phyloP scores from a whole-genome alignment of 2,797 vertebrate species.

The Astyanax mexicanus region DNA sequence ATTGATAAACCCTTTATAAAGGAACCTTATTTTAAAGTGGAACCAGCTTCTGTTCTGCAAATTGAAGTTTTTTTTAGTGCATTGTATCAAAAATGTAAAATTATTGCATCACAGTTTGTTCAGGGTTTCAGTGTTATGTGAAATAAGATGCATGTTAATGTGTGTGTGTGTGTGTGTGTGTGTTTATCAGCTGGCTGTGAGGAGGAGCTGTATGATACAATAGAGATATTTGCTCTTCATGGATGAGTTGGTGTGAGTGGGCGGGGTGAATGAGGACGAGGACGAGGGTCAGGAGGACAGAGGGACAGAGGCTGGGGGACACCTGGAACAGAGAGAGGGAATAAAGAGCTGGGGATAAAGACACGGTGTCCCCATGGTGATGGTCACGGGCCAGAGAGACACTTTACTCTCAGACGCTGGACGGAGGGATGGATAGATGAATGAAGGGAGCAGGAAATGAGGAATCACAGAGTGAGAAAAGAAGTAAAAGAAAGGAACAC shows the following conservation, averaged over 20 bases:
- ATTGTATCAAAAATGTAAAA: too few relatives aligned
- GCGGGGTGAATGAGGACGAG: conserved; percentile 7
- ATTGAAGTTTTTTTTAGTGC: too few relatives aligned
- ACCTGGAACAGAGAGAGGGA: background rate
- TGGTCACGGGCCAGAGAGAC: conserved; percentile 18
- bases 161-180: background rate
- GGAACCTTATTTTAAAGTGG: too few relatives aligned
- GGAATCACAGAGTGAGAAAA: background rate
- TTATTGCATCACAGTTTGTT: too few relatives aligned
- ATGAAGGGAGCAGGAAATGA: background rate
- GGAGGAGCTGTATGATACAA: background rate
- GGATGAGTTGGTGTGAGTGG: conserved; percentile 10
- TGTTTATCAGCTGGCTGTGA: background rate
- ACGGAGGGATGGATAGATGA: background rate
- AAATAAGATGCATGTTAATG: too few relatives aligned
- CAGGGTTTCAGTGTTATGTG: too few relatives aligned
- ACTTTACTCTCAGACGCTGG: background rate
- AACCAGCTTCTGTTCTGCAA: too few relatives aligned
- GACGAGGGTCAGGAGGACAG: background rate
- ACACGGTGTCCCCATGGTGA: conserved; percentile 14
- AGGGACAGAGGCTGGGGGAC: background rate
- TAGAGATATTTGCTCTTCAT: conserved; percentile 32
- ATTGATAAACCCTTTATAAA: too few relatives aligned
- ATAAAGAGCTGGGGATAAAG: conserved; percentile 9
- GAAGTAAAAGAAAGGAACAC: background rate